These are phyloP conservation scores for Ophonus ardosiacus DNA, from an alignment of 2,888 invertebrate genomes.

Conservation along the genomic window DNA sequence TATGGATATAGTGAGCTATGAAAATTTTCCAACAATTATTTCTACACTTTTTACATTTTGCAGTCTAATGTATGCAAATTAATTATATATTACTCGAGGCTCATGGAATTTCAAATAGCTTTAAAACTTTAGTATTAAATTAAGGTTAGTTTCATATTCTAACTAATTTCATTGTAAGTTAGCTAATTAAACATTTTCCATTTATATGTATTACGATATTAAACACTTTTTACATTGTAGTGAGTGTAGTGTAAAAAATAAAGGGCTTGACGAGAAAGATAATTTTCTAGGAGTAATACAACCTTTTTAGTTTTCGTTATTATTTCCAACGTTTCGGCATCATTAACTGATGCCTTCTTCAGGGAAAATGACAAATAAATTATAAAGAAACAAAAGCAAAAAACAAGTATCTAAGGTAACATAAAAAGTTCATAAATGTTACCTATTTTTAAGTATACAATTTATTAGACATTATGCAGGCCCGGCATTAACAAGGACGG, in stretches of 20 bases:
- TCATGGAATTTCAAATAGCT: background rate
- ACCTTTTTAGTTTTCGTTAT: too few species aligned
- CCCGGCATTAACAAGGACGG: too few species aligned
- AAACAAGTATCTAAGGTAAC: too few species aligned
- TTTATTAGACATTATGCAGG: too few species aligned
- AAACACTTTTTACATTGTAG: background rate
- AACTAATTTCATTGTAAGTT: conserved; percentile 8
- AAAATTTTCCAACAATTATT: background rate
- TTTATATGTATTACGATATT: background rate
- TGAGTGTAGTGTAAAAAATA: background rate
- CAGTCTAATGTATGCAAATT: background rate
- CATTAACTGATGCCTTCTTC: too few species aligned
- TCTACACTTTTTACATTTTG: background rate
- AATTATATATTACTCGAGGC: background rate
- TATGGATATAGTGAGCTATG: background rate
- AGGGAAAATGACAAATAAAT: too few species aligned
- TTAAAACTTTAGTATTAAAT: conserved; percentile 11
- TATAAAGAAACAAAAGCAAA: too few species aligned
- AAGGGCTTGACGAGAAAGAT: background rate
- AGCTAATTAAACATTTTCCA: conserved; percentile 11
- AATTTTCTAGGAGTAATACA: too few species aligned
- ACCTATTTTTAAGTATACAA: too few species aligned
- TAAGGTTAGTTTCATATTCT: background rate
- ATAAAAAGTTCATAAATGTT: too few species aligned
- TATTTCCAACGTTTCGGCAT: too few species aligned